phyloP scores from a whole-genome alignment of 2,113 vertebrate species.

The Lophura nycthemera region DNA sequence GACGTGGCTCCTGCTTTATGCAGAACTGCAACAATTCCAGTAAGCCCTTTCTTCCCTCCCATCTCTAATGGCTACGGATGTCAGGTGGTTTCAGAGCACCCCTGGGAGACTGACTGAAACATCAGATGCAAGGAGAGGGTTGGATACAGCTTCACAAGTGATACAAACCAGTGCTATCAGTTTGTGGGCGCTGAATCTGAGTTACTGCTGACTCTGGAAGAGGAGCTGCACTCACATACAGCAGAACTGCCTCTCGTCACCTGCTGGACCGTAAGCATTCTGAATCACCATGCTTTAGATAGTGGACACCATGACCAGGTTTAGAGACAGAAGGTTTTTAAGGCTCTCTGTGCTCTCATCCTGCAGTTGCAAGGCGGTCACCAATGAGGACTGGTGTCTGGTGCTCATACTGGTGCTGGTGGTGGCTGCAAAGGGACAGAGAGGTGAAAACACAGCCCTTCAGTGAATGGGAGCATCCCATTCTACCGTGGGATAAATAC shows the following conservation, averaged over 20 bases:
- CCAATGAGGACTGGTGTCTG: neutral
- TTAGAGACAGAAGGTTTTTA: neutral
- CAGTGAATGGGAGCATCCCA: neutral
- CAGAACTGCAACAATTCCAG: constrained; percentile 36
- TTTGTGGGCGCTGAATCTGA: neutral
- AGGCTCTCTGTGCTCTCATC: neutral
- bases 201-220: rapidly evolving
- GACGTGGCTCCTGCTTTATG: constrained; percentile 16
- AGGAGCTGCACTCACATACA: neutral
- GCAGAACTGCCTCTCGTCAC: neutral
- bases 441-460: neutral
- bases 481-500: neutral
- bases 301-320: rapidly evolving
- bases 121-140: constrained; percentile 9
- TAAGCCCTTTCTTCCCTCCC: constrained; percentile 36
- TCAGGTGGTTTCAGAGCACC: constrained; percentile 47
- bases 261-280: neutral
- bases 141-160: neutral
- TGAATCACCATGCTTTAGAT: rapidly evolving
- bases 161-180: neutral
- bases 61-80: constrained; percentile 8
- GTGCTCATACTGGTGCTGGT: neutral
- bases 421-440: neutral
- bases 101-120: constrained; percentile 14
- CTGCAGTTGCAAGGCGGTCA: neutral